Percentiles rank a stretch among this genome's conserved stretches.
Evolutionary conservation across 2,113 vertebrate species (phyloP).

Genomic region (Dipodomys stephensi): DNA sequence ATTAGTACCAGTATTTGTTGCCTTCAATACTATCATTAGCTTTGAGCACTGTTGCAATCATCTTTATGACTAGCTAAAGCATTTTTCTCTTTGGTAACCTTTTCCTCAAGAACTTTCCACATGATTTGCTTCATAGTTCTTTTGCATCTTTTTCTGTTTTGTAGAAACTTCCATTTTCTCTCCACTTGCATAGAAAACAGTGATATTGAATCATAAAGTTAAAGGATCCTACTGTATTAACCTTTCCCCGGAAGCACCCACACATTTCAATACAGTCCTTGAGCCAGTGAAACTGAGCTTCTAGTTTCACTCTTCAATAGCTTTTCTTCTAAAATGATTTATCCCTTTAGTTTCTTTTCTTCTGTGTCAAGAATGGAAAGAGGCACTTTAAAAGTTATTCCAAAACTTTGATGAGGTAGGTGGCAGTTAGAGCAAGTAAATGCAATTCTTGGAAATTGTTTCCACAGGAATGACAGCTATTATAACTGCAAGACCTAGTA

Average conservation of each 20-base stretch:
- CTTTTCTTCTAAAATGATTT: not conserved
- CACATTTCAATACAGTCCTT: not conserved
- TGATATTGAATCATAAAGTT: constrained; percentile 3
- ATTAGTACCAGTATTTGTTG: too few relatives aligned
- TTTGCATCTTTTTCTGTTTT: not conserved
- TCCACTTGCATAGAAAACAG: not conserved
- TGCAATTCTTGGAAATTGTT: constrained; percentile 56
- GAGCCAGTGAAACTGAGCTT: not conserved
- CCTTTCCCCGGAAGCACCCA: not conserved
- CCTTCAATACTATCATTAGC: not conserved
- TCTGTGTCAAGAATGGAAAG: constrained; percentile 37
- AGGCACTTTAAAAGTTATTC: constrained; percentile 1
- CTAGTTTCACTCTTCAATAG: constrained; percentile 33
- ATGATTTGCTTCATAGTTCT: not conserved
- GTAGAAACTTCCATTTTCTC: not conserved
- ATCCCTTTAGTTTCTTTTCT: constrained; percentile 33
- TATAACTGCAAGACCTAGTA: not conserved
- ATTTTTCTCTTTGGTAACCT: constrained; percentile 4
- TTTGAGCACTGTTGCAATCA: not conserved
- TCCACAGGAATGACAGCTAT: constrained; percentile 28
- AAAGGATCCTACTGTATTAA: not conserved
- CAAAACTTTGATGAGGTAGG: constrained; percentile 63
- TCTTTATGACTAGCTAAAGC: not conserved
- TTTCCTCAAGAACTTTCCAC: not conserved
- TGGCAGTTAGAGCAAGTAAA: constrained; percentile 33